Percentiles rank a stretch among this genome's conserved stretches.
Evolutionary conservation across 2,797 vertebrate species (phyloP).

Genomic region (Falco columbarius): DNA sequence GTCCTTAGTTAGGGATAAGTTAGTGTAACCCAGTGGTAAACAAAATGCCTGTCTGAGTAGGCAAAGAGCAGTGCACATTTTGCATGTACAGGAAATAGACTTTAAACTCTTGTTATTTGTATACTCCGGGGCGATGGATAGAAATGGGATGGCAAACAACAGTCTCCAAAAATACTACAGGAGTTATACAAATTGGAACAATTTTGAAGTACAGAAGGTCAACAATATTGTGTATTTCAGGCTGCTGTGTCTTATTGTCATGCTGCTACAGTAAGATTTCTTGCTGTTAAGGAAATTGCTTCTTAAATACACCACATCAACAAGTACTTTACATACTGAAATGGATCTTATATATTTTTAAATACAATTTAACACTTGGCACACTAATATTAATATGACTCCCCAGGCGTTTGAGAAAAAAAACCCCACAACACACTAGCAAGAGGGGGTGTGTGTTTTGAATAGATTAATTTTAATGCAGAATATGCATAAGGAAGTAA

Average conservation of each 20-base stretch:
- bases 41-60: neutral
- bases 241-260: neutral
- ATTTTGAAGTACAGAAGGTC: neutral
- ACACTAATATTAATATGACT: neutral
- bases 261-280: neutral
- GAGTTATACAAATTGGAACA: neutral
- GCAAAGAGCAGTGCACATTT: accelerated
- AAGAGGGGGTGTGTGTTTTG: neutral
- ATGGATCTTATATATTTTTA: neutral
- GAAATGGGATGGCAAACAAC: neutral
- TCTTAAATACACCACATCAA: neutral
- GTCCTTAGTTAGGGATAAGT: neutral
- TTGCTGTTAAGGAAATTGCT: neutral
- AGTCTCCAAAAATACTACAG: neutral
- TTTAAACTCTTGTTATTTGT: neutral
- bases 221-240: neutral
- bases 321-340: neutral
- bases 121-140: neutral
- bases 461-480: neutral
- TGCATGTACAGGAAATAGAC: neutral
- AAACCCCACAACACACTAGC: neutral
- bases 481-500: neutral
- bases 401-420: neutral
- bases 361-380: neutral
- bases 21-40: neutral